Base-by-base conservation (phyloP, 1,140 invertebrate genomes). In the Drosophila eugracilis region DNA sequence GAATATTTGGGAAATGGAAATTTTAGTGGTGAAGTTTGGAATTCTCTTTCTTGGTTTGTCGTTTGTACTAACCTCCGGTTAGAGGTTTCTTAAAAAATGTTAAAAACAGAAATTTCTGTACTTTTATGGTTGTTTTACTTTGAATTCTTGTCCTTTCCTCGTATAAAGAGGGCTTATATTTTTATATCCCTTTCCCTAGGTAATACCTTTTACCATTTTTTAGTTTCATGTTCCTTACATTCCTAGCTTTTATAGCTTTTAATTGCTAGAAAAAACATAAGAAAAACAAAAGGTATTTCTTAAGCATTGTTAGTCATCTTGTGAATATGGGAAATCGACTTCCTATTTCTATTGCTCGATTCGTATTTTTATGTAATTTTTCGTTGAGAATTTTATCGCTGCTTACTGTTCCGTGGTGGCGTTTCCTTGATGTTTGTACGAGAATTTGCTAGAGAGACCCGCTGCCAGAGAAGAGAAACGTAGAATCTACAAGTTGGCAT, bases 401-500 rank as follows among this genome's bases (percentile, higher is more conserved):
- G 62, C 66, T 67, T 69, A 69, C 65, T 67, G 60, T 69, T 69
- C 65, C 63, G 45, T 28, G 45, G 47, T 36, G 47, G 47, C 62
- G 60, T 69, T 69, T 69, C 65, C 65, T 69, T 69, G 65, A 69
- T 69, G 60, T 44, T 69, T 67, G 28, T 53, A 28, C 65, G 65
- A 69, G 65, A 69, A 69, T 67, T 44, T 69, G 65, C 65, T 22
- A 69, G 65, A 69, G 65, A 69, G 45, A 69, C 32, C 22, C 36
- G 60, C 17, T 15, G 44, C 58, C 59, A 66, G 42, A 55, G 55
- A 54, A 55, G 57, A 45, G 24, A 62, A 55, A n/a, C n/a, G n/a
- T n/a, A 60, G 49, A 66, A 85, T 81, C 62, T 45, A 67, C 62
- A 69, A 69, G 62, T 89, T 89, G 84, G 85, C 84, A 89, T 84